phyloP scores from a whole-genome alignment of 2,113 vertebrate genomes.

The Cacatua alba region DNA sequence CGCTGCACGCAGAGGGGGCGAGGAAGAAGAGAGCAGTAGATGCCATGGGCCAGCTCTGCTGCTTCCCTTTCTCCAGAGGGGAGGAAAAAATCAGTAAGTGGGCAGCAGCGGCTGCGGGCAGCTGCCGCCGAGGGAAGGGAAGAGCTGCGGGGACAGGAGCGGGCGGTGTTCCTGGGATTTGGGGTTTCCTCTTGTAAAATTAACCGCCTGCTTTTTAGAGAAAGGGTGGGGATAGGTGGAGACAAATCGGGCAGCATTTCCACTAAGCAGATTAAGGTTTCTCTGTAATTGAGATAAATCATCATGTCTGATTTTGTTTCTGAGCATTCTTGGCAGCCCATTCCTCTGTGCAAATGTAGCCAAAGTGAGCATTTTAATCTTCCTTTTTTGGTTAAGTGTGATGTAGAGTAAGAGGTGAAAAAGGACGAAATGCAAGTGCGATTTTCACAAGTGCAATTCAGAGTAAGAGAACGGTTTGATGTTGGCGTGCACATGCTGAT shows the following conservation, averaged over 20 bases:
- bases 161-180: background rate
- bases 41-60: conserved; percentile 96
- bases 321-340: background rate
- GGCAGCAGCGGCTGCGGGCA: background rate
- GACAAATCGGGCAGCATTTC: background rate
- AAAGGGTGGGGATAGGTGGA: background rate
- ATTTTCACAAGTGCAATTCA: background rate
- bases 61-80: conserved; percentile 90
- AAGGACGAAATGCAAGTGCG: background rate
- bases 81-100: conserved; percentile 94
- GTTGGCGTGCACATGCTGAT: background rate
- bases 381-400: background rate
- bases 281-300: background rate
- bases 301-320: background rate
- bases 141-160: background rate
- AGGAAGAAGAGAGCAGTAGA: conserved; percentile 44
- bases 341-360: conserved; percentile 2
- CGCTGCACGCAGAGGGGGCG: conserved; percentile 35
- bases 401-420: background rate
- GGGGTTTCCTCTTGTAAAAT: background rate
- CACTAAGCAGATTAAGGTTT: background rate
- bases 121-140: conserved; percentile 25
- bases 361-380: conserved; percentile 33
- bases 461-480: background rate
- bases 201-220: background rate